Evolutionary conservation across 2,113 vertebrate species (phyloP).

Genomic region (Calyptomena viridis): DNA sequence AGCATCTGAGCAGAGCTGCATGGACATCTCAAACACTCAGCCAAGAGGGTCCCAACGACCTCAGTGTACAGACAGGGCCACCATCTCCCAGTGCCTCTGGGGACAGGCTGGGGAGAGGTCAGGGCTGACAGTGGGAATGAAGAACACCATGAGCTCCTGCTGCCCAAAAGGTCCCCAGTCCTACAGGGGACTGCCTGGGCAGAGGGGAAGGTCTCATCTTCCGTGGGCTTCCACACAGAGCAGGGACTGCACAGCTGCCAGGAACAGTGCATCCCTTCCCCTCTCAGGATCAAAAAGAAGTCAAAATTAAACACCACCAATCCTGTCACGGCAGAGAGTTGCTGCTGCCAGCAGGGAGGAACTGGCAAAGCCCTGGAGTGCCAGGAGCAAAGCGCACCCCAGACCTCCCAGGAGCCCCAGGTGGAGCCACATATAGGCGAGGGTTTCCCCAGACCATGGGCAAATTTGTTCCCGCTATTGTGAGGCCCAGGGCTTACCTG

Average conservation of each 20-base stretch:
- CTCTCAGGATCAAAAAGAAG: not conserved
- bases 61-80: fast-evolving
- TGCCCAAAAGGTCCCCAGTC: fast-evolving
- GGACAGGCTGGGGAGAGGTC: not conserved
- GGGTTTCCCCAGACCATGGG: fast-evolving
- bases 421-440: not conserved
- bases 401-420: fast-evolving
- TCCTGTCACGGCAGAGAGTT: not conserved
- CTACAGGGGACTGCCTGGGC: fast-evolving
- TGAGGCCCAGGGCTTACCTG: not conserved
- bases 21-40: not conserved
- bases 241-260: too few species aligned
- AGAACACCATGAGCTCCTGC: not conserved
- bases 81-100: fast-evolving
- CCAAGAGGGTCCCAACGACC: fast-evolving
- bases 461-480: too few species aligned
- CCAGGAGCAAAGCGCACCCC: not conserved
- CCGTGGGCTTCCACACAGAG: not conserved
- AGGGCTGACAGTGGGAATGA: not conserved
- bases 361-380: not conserved
- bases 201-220: not conserved
- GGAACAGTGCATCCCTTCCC: not conserved
- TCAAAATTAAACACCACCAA: not conserved
- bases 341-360: not conserved
- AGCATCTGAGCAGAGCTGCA: not conserved